Conservation (phyloP, 2,888 invertebrate species). For the Ypsolopha sequella region DNA sequence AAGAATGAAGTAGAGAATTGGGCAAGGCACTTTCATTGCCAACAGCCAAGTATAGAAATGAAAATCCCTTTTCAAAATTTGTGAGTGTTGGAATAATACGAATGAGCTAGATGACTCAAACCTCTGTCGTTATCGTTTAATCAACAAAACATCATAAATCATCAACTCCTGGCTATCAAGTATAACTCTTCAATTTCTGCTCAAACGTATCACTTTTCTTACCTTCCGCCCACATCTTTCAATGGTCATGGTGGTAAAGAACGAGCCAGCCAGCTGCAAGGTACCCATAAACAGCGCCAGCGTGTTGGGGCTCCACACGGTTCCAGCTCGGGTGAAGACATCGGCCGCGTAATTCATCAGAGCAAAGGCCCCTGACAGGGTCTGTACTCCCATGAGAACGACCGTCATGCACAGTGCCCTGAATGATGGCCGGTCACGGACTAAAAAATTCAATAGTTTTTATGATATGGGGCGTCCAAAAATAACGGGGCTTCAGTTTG, state of each 20-base stretch:
- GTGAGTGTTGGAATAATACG: too few relatives aligned
- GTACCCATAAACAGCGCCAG: conserved; percentile 39
- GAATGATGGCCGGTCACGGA: conserved; percentile 35
- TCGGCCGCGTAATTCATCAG: conserved; percentile 52
- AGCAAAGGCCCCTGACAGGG: conserved; percentile 50
- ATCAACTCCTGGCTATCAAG: too few relatives aligned
- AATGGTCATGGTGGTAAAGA: conserved; percentile 41
- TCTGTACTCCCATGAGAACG: conserved; percentile 43
- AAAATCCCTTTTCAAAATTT: too few relatives aligned
- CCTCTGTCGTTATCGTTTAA: too few relatives aligned
- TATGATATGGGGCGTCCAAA: background rate
- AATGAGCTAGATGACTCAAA: too few relatives aligned
- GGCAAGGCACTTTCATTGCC: too few relatives aligned
- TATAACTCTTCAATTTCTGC: background rate
- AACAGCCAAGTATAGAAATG: too few relatives aligned
- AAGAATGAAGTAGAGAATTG: too few relatives aligned
- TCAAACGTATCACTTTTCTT: background rate
- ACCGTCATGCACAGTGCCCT: conserved; percentile 41
- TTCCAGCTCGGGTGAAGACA: conserved; percentile 54
- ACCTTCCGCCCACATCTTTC: conserved; percentile 52
- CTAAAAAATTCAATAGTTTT: too few relatives aligned
- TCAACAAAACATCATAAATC: too few relatives aligned
- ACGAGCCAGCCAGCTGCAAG: conserved; percentile 38
- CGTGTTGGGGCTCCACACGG: conserved; percentile 59
- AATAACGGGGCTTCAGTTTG: too few relatives aligned